phyloP scores from a whole-genome alignment of 2,888 invertebrate species.

The Xanthia icteritia region DNA sequence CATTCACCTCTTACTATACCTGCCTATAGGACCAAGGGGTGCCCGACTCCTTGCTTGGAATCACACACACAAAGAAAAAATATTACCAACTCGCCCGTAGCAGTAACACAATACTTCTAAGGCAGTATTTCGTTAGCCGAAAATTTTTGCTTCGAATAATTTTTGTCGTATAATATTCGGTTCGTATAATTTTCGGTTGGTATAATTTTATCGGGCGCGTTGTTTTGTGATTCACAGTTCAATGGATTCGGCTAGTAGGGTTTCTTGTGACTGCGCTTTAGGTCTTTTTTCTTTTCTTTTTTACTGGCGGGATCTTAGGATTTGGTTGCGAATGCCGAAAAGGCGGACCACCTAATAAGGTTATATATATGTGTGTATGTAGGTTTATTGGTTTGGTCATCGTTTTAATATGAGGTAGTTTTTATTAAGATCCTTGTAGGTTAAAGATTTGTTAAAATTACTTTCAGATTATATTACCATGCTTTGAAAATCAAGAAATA shows the following conservation, averaged over 20 bases:
- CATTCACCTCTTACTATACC: background rate
- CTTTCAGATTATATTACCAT: background rate
- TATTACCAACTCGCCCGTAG: constrained; percentile 43
- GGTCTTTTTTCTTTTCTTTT: constrained; percentile 54
- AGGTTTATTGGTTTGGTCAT: background rate
- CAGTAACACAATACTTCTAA: constrained; percentile 70
- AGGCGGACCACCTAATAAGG: constrained; percentile 65
- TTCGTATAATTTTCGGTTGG: constrained; percentile 45
- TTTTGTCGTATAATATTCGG: constrained; percentile 61
- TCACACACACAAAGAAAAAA: constrained; percentile 35
- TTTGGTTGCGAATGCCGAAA: constrained; percentile 67
- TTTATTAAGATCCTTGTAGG: background rate
- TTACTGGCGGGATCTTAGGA: constrained; percentile 54
- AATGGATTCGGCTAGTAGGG: constrained; percentile 69
- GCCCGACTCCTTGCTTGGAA: constrained; percentile 6
- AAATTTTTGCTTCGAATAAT: constrained; percentile 49
- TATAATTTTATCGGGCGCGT: constrained; percentile 74
- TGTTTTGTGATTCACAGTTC: constrained; percentile 78
- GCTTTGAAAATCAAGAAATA: background rate
- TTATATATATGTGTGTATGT: constrained; percentile 15
- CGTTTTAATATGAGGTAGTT: constrained; percentile 20
- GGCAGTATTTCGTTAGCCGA: constrained; percentile 54
- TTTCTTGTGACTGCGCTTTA: constrained; percentile 74
- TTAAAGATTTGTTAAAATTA: background rate
- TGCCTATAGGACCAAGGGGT: background rate